A percentile compares a stretch with the other conserved stretches of the same genome.
phyloP scores from a whole-genome alignment of 2,888 invertebrate species.

The Perdita meconis region DNA sequence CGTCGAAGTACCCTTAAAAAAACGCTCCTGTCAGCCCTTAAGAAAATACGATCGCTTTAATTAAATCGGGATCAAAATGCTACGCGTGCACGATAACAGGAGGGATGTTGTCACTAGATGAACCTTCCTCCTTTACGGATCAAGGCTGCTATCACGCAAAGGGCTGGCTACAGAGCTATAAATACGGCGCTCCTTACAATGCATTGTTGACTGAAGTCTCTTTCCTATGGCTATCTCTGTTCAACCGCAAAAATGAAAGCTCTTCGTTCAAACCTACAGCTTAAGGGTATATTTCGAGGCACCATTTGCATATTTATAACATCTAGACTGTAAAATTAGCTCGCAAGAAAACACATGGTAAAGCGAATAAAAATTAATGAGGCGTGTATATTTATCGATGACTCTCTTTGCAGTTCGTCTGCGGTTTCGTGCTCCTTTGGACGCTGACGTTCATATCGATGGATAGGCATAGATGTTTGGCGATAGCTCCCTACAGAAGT shows the following conservation, averaged over 20 bases:
- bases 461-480: constrained; percentile 86
- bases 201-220: neutral
- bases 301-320: too few relatives aligned
- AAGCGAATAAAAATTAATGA: neutral
- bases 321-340: too few relatives aligned
- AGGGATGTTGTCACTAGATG: constrained; percentile 46
- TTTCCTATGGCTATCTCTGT: neutral
- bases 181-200: constrained; percentile 27
- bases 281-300: too few relatives aligned
- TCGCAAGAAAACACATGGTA: neutral
- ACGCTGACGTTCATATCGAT: constrained; percentile 86
- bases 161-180: constrained; percentile 31
- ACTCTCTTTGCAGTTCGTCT: constrained; percentile 85
- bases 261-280: too few relatives aligned
- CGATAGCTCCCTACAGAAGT: constrained; percentile 86
- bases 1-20: neutral
- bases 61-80: constrained; percentile 15
- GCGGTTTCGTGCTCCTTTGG: constrained; percentile 87
- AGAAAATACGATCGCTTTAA: constrained; percentile 24
- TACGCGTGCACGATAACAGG: constrained; percentile 31
- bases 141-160: constrained; percentile 40
- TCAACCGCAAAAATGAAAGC: neutral
- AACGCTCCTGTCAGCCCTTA: neutral
- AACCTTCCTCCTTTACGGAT: constrained; percentile 43
- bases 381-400: neutral